Percentiles rank a stretch among this genome's conserved stretches.
Evolutionary conservation across 2,113 vertebrate genomes (phyloP).

Genomic region (Melanocharis versteri): DNA sequence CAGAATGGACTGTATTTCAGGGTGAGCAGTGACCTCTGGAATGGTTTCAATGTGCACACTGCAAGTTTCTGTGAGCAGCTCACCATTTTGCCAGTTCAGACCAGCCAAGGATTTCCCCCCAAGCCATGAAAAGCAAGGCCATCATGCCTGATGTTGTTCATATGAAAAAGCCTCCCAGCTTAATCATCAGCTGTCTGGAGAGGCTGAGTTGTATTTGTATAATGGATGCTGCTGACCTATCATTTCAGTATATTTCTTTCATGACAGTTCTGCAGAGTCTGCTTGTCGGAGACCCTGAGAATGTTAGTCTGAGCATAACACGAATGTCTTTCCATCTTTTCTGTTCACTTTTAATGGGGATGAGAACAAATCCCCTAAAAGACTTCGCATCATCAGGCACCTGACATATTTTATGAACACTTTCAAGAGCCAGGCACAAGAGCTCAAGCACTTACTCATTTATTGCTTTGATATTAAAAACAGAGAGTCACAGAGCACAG

Average conservation of each 20-base stretch:
- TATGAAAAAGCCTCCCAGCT: not conserved
- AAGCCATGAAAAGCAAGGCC: not conserved
- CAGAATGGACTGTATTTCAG: not conserved
- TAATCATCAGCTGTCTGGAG: not conserved
- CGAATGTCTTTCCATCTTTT: not conserved
- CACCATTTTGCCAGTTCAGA: not conserved
- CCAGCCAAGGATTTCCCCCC: not conserved
- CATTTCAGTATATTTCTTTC: not conserved
- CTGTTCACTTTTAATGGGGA: not conserved
- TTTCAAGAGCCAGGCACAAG: constrained; percentile 3
- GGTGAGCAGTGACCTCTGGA: not conserved
- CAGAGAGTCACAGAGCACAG: not conserved
- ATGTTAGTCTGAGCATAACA: not conserved
- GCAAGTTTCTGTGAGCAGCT: not conserved
- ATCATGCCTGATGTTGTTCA: not conserved
- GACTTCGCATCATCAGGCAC: not conserved
- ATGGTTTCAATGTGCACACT: not conserved
- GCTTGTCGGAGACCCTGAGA: not conserved
- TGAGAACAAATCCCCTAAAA: not conserved
- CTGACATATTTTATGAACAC: not conserved
- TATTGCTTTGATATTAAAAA: constrained; percentile 41
- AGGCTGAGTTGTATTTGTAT: not conserved
- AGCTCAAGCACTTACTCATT: not conserved
- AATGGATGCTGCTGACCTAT: not conserved
- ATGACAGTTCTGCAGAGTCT: not conserved